Evolutionary conservation across 2,797 vertebrate genomes (phyloP).

Genomic region (Sarcoramphus papa): DNA sequence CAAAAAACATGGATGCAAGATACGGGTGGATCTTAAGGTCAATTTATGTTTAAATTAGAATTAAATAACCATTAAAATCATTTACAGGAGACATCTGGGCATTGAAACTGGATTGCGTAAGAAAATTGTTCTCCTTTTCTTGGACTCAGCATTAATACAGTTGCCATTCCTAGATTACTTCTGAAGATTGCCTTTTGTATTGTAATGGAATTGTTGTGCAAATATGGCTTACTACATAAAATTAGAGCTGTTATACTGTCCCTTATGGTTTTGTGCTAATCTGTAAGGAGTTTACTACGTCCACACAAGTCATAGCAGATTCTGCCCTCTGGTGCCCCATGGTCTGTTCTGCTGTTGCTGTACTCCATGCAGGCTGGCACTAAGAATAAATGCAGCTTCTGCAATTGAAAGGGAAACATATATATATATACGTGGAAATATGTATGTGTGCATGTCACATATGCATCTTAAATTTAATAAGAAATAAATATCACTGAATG

Average conservation of each 20-base stretch:
- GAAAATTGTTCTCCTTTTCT: constrained; percentile 63
- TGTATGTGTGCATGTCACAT: neutral
- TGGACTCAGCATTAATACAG: constrained; percentile 57
- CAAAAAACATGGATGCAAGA: neutral
- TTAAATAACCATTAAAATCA: constrained; percentile 64
- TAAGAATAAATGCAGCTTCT: constrained; percentile 21
- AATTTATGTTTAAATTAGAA: constrained; percentile 68
- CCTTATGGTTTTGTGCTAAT: constrained; percentile 12
- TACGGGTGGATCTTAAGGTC: constrained; percentile 32
- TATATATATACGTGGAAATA: neutral
- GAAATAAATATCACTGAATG: neutral
- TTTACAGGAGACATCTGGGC: constrained; percentile 48
- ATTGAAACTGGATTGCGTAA: constrained; percentile 1
- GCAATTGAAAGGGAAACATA: neutral
- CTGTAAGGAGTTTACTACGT: neutral
- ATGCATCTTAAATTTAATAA: constrained; percentile 21
- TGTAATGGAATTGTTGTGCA: constrained; percentile 68
- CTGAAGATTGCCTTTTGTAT: constrained; percentile 60
- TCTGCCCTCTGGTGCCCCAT: constrained; percentile 57
- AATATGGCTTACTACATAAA: constrained; percentile 64
- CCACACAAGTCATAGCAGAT: neutral
- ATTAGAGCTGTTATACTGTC: constrained; percentile 44
- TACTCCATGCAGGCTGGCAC: neutral
- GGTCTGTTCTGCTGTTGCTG: neutral
- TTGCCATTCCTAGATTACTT: constrained; percentile 61